Percentiles rank a stretch among this genome's conserved stretches.
Conservation (phyloP, 2,113 vertebrate genomes). For the Cyrtonyx montezumae region DNA sequence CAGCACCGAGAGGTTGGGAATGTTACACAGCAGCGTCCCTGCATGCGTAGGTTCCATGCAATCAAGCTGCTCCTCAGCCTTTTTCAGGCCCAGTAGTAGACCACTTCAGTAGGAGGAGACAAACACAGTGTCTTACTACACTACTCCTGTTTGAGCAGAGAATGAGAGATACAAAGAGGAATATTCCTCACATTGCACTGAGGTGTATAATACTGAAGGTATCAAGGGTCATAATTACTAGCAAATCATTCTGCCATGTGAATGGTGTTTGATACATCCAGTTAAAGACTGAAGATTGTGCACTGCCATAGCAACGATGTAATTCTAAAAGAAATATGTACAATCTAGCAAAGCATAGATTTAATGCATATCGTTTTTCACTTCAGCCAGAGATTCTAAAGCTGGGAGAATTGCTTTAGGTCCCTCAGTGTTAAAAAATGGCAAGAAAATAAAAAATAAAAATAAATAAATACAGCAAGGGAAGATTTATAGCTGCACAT, state of each 20-base stretch:
- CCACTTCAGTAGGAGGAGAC: not conserved
- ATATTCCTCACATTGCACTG: not conserved
- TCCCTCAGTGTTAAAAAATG: not conserved
- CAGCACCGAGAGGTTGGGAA: not conserved
- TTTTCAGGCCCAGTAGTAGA: not conserved
- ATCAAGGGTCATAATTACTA: not conserved
- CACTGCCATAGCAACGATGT: not conserved
- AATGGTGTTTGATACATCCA: not conserved
- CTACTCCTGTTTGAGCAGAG: not conserved
- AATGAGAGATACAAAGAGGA: not conserved
- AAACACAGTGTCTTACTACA: not conserved
- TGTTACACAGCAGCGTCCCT: not conserved
- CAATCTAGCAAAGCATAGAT: not conserved
- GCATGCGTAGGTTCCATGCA: not conserved
- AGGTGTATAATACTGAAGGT: not conserved
- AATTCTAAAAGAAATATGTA: not conserved
- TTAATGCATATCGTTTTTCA: not conserved
- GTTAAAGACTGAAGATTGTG: not conserved
- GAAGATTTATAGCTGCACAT: not conserved
- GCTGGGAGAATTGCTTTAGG: not conserved
- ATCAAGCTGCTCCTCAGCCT: not conserved
- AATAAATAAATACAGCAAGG: not conserved
- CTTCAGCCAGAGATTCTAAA: not conserved
- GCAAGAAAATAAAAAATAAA: not conserved
- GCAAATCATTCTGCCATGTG: not conserved